phyloP scores from a whole-genome alignment of 2,113 vertebrate genomes.

The Corythaixoides concolor region DNA sequence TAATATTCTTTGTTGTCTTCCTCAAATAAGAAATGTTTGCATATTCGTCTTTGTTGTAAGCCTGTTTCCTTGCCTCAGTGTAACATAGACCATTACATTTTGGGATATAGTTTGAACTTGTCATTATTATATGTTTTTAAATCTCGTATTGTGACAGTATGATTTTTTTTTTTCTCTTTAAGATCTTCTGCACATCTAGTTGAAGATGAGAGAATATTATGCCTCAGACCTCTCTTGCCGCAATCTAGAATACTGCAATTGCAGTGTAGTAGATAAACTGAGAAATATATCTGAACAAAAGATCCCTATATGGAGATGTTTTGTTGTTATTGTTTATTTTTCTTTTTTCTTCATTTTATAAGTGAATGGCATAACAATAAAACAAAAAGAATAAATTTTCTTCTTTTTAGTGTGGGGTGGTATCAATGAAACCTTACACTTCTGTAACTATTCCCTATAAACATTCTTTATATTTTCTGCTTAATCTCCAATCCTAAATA shows the following conservation, averaged over 20 bases:
- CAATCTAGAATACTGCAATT: neutral
- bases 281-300: neutral
- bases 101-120: no score
- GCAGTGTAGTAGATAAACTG: neutral
- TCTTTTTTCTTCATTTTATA: neutral
- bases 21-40: neutral
- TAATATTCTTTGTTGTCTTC: neutral
- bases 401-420: neutral
- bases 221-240: neutral
- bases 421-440: neutral
- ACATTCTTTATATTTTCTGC: neutral
- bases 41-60: neutral
- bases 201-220: neutral
- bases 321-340: no score
- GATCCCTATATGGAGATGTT: neutral
- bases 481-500: neutral
- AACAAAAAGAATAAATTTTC: neutral
- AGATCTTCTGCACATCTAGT: neutral
- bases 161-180: neutral
- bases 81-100: neutral
- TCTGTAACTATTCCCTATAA: neutral
- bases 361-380: neutral
- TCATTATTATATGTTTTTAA: neutral
- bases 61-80: neutral
- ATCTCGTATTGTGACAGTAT: neutral